These are phyloP conservation scores for Lepus oiostolus DNA, from an alignment of 2,797 vertebrate species.

Conservation along the genomic window DNA sequence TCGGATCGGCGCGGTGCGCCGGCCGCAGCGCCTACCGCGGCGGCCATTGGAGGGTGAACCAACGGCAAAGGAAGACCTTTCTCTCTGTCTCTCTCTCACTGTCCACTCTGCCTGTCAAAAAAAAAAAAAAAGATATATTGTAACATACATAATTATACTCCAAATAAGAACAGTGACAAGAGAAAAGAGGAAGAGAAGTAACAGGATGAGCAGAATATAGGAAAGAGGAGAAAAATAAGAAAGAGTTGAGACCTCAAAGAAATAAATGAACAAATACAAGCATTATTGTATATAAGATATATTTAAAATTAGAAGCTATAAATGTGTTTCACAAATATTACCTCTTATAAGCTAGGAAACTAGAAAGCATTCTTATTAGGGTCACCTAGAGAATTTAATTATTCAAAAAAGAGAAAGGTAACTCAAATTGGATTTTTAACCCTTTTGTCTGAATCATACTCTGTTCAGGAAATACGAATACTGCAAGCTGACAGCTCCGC, in stretches of 20 bases:
- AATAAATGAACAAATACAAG: neutral
- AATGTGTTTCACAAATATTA: neutral
- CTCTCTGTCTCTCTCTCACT: too few relatives aligned
- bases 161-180: neutral
- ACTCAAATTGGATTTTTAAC: neutral
- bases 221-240: neutral
- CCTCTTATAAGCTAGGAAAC: neutral
- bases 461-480: neutral
- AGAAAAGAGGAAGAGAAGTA: neutral
- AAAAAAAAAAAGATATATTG: neutral
- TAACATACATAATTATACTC: neutral
- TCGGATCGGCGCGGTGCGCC: too few relatives aligned
- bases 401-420: slow-evolving; percentile 17
- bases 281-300: neutral
- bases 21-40: too few relatives aligned
- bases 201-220: neutral
- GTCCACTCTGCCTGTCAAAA: too few relatives aligned
- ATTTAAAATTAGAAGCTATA: neutral
- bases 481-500: slow-evolving; percentile 37
- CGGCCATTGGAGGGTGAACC: too few relatives aligned
- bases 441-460: neutral
- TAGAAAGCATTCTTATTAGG: neutral
- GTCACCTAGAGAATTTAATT: slow-evolving; percentile 5
- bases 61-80: too few relatives aligned
- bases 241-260: neutral